Conservation (phyloP, 35 echinoderm and acorn worm genomes). For the Lytechinus variegatus region DNA sequence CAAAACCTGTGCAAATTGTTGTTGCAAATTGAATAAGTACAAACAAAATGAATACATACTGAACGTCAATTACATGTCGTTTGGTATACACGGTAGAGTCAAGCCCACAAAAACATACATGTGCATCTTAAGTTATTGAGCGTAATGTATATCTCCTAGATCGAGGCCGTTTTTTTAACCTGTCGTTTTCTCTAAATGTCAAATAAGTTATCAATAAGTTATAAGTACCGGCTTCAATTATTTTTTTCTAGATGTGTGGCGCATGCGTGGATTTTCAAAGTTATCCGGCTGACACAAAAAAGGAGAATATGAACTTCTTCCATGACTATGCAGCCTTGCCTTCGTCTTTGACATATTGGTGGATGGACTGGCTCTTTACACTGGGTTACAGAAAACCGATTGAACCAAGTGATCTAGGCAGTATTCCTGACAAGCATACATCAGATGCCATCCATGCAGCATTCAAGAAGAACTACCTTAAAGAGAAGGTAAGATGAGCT, state of each 20-base stretch:
- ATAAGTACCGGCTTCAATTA: background rate
- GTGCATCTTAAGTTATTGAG: no score
- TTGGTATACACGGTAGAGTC: no score
- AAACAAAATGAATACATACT: no score
- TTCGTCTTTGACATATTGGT: constrained; percentile 70
- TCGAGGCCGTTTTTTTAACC: background rate
- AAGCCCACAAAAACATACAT: no score
- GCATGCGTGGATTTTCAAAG: background rate
- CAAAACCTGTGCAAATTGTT: no score
- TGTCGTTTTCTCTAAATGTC: background rate
- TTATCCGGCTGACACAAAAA: constrained; percentile 57
- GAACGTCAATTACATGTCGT: no score
- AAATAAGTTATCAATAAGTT: background rate
- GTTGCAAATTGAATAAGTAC: no score
- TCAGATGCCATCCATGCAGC: constrained; percentile 63
- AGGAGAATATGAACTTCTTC: constrained; percentile 70
- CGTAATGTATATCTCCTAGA: no score
- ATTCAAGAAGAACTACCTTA: constrained; percentile 52
- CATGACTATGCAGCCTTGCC: constrained; percentile 65
- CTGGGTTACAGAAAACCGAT: constrained; percentile 75
- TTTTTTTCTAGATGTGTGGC: background rate
- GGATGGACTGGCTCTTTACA: constrained; percentile 86
- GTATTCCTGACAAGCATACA: constrained; percentile 71
- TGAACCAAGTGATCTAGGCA: constrained; percentile 82
- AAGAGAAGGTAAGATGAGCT: constrained; percentile 40